phyloP scores from a whole-genome alignment of 2,113 vertebrate genomes.

The Chaenocephalus aceratus region DNA sequence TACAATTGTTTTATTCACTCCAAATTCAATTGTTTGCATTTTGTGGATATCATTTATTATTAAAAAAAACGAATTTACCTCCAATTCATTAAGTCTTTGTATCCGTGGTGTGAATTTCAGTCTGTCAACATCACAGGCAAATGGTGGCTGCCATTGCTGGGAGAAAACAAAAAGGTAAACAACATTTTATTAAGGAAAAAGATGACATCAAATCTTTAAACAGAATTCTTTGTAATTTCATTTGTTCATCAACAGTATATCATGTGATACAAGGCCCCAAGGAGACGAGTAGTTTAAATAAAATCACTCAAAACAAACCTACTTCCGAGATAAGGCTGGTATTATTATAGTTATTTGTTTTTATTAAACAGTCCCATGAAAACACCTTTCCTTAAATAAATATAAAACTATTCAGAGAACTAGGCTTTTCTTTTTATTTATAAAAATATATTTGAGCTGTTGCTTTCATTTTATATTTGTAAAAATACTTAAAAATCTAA shows the following conservation, averaged over 20 bases:
- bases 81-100: slow-evolving; percentile 97
- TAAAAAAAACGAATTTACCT: slow-evolving; percentile 83
- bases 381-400: neutral
- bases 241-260: neutral
- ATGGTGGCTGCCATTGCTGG: slow-evolving; percentile 98
- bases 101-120: slow-evolving; percentile 97
- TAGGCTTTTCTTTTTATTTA: neutral
- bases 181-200: slow-evolving; percentile 13
- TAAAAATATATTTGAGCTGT: neutral
- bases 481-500: neutral
- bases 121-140: slow-evolving; percentile 97
- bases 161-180: slow-evolving; percentile 20
- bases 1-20: neutral
- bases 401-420: neutral
- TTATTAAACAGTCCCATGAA: slow-evolving; percentile 2
- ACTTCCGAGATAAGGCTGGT: neutral
- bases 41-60: neutral
- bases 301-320: neutral
- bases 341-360: neutral
- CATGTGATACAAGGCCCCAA: neutral
- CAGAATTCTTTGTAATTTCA: neutral
- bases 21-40: neutral
- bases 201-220: slow-evolving; percentile 9
- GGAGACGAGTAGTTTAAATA: neutral
- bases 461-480: neutral